phyloP scores from a whole-genome alignment of 2,797 vertebrate species.

The Mycteria americana region DNA sequence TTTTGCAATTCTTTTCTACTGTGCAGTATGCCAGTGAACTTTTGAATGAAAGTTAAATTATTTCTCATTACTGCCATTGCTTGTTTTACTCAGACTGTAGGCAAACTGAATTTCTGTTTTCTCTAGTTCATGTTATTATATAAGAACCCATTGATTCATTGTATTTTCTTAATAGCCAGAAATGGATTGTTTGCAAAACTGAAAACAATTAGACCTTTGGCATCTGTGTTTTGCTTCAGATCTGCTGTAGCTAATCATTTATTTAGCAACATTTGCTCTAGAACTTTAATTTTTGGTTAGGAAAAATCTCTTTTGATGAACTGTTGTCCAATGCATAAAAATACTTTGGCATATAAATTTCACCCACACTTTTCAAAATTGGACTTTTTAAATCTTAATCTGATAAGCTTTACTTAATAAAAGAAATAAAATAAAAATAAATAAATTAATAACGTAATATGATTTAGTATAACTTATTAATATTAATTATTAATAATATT shows the following conservation, averaged over 20 bases:
- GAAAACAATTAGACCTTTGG: background rate
- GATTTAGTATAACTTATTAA: too few species aligned
- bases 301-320: background rate
- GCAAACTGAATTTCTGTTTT: background rate
- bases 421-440: too few species aligned
- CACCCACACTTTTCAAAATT: background rate
- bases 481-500: too few species aligned
- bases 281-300: background rate
- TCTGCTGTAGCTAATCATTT: background rate
- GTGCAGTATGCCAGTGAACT: background rate
- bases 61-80: background rate
- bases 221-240: background rate
- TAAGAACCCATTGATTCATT: background rate
- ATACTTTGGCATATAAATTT: background rate
- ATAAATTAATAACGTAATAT: too few species aligned
- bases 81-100: background rate
- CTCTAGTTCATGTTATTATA: background rate
- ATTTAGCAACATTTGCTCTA: background rate
- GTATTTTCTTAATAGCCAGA: background rate
- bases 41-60: background rate
- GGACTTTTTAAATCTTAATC: background rate
- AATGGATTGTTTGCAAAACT: background rate
- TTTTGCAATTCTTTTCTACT: background rate
- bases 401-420: background rate
- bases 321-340: background rate